Evolutionary conservation across 35 echinoderm and acorn worm species (phyloP), one percentile per base, ranked within the genome.

Genomic region (Anneissia japonica): DNA sequence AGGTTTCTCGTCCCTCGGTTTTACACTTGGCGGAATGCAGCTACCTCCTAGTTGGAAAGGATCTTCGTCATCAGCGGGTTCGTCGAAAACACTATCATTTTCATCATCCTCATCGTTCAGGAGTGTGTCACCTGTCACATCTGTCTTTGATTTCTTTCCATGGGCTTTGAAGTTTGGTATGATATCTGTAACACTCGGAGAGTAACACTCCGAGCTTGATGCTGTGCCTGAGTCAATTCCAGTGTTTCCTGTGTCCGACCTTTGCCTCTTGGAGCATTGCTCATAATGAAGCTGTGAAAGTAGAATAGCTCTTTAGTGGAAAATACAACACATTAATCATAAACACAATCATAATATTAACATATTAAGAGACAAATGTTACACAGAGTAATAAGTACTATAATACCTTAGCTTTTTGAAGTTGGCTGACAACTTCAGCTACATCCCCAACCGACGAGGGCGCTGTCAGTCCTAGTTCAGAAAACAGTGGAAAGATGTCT

Each of bases 401-500:
- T 16, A 16, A 23, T 64, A 64, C 51, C 51, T 64, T 64, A 26
- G 21, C 51, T 64, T 64, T 64, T 26, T 64, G 51, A 16, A 96
- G 86, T 28, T 89, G 86, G 5, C 36, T 72, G 17, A 96, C 31
- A 32, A 38, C 39, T 46, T 85, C 82, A 31, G 76, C 39, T 9
- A 96, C 82, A 40, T 96, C 93, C 0, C 38, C 74, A 26, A 84
- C 46, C 41, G 86, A 89, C 16, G 93, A 87, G 12, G 93, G 93
- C 35, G 93, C 82, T 17, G 80, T 38, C 32, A 92, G 32, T 36
- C 83, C 76, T 1, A 96, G 28, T 13, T 82, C 84, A 10, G 82
- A 74, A 92, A 96, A 96, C 83, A 92, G 84, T 16, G 72, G 84
- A 79, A 96, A 96, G 21, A 92, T 91, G 41, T 85, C 76, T 16